Conservation (phyloP, 2,888 invertebrate genomes). For the Scaptomyza tumidula region DNA sequence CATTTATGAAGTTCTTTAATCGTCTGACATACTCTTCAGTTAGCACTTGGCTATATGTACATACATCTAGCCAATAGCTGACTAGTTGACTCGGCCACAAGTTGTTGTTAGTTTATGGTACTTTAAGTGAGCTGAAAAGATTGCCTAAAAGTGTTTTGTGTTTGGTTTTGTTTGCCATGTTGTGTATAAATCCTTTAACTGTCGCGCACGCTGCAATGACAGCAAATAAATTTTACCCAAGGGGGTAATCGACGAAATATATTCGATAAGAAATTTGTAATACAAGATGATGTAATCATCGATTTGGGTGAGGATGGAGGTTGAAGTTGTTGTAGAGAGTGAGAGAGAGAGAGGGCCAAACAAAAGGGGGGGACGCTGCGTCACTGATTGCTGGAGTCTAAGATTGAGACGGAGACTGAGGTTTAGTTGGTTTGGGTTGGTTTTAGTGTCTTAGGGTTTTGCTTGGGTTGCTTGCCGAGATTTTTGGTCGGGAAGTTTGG, state of each 20-base stretch:
- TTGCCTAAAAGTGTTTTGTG: conserved; percentile 16
- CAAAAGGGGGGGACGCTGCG: conserved; percentile 6
- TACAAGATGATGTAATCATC: conserved; percentile 75
- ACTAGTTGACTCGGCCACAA: conserved; percentile 6
- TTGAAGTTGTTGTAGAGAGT: background rate
- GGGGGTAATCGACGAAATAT: conserved; percentile 84
- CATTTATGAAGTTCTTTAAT: too few relatives aligned
- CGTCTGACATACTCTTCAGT: too few relatives aligned
- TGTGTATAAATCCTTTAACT: conserved; percentile 81
- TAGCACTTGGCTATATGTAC: background rate
- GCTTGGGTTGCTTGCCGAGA: background rate
- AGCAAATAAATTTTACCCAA: conserved; percentile 84
- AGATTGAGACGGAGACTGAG: conserved; percentile 22
- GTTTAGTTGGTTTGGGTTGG: conserved; percentile 14
- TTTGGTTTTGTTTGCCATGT: background rate
- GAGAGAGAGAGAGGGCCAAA: background rate
- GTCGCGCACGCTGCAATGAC: conserved; percentile 78
- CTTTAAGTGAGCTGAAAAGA: conserved; percentile 27
- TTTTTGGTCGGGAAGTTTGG: conserved; percentile 1
- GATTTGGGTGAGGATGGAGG: conserved; percentile 38
- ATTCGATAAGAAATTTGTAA: conserved; percentile 82
- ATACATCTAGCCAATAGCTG: background rate
- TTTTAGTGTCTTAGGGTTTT: conserved; percentile 9
- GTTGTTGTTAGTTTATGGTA: conserved; percentile 4
- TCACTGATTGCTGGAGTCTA: conserved; percentile 23